Percentiles rank a stretch among this genome's conserved stretches.
phyloP scores from a whole-genome alignment of 2,113 vertebrate genomes.

The Bos javanicus region DNA sequence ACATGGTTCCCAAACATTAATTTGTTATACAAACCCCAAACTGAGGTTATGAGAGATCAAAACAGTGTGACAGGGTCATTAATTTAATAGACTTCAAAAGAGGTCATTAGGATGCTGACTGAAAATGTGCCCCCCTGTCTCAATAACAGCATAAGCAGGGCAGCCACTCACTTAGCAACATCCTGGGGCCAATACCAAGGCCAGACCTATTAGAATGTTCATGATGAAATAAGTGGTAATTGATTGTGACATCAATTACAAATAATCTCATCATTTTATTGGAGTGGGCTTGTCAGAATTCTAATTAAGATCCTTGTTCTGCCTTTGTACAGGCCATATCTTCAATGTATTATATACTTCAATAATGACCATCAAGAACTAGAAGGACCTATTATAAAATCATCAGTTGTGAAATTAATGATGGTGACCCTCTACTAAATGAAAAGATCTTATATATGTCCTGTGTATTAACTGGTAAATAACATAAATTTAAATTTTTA shows the following conservation, averaged over 20 bases:
- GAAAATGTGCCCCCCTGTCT: slow-evolving; percentile 87
- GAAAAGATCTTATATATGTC: slow-evolving; percentile 76
- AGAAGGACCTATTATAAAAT: slow-evolving; percentile 62
- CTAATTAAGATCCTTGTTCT: slow-evolving; percentile 92
- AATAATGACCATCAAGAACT: slow-evolving; percentile 93
- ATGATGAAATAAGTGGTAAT: slow-evolving; percentile 91
- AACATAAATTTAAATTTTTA: slow-evolving; percentile 56
- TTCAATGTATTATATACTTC: slow-evolving; percentile 86
- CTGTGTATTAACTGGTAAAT: slow-evolving; percentile 73
- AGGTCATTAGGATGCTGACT: slow-evolving; percentile 90
- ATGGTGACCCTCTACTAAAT: slow-evolving; percentile 81
- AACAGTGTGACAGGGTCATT: slow-evolving; percentile 90
- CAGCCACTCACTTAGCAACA: slow-evolving; percentile 86
- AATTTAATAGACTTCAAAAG: slow-evolving; percentile 96
- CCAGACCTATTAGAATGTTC: slow-evolving; percentile 90
- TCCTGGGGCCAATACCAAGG: slow-evolving; percentile 89
- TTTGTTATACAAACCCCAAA: slow-evolving; percentile 80
- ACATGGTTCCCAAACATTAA: slow-evolving; percentile 76
- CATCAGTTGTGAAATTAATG: slow-evolving; percentile 90
- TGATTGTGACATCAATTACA: slow-evolving; percentile 95
- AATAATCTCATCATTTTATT: slow-evolving; percentile 96
- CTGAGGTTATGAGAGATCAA: slow-evolving; percentile 84
- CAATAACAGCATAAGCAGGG: slow-evolving; percentile 85
- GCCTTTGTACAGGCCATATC: slow-evolving; percentile 86
- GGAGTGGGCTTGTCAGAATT: slow-evolving; percentile 92